Base-by-base conservation (phyloP, 1,140 invertebrate genomes). In the Anastrepha obliqua region DNA sequence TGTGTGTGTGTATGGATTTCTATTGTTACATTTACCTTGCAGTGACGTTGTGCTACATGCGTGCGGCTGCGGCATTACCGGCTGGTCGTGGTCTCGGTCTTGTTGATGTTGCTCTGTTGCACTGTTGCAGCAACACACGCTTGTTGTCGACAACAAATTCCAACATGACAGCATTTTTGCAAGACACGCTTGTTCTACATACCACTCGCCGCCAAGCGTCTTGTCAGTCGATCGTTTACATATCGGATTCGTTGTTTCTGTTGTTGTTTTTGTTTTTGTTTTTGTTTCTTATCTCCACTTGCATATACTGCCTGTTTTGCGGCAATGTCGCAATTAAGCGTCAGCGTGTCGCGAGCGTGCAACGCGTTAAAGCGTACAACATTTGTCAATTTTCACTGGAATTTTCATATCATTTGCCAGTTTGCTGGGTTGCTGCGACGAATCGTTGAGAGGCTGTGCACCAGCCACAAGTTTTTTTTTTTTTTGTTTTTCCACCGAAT, bases 261-360 rank as follows among this genome's bases (percentile, higher is more conserved):
- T 47, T 15, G 47, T 55, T 81, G 47, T 81, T 81, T 0, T 81
- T 13, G 42, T 2, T 74, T 47, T 74, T 47, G 3, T 20, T 47
- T 81, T 81, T 1, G 47, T 29, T 20, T 51, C 74, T 81, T 81
- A 81, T 81, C 74, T 47, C 4, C 74, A 81, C 55, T 81, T 55
- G 74, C 74, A 81, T 81, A 47, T 81, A 44, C 74, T 81, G 74
- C 55, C 47, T 81, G 74, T 51, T 17, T 81, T 42, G 44, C 74
- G n/a, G 47, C n/a, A 81, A 81, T 81, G 74, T 81, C 55, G 74
- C 74, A 81, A 81, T 81, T 81, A 81, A 81, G 74, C 74, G 74
- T 81, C 74, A 81, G 51, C 47, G 47, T 81, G 74, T 81, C 74
- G 74, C 47, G 74, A 55, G 47, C 74, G 74, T 81, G 47, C 74